Evolutionary conservation across 2,888 invertebrate species (phyloP).

Genomic region (Perithous albicinctus): DNA sequence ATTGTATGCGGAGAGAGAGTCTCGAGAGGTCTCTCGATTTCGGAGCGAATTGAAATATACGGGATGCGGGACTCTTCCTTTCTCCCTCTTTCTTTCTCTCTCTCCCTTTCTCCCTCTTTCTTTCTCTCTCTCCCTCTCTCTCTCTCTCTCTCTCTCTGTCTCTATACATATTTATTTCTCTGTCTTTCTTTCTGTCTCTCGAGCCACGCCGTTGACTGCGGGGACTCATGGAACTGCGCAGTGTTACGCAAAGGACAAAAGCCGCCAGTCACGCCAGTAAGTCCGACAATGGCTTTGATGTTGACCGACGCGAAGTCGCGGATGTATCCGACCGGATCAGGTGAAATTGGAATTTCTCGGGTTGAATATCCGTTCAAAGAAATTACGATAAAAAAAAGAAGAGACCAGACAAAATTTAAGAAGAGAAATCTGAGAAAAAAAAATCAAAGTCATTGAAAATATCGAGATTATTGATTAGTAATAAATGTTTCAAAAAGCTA

Average conservation of each 20-base stretch:
- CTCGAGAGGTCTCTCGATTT: slow-evolving; percentile 52
- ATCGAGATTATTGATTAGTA: too few species aligned
- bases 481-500: too few species aligned
- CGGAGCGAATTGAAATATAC: slow-evolving; percentile 20
- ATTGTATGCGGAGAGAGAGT: slow-evolving; percentile 35
- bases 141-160: too few species aligned
- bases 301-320: slow-evolving; percentile 23
- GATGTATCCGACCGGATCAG: slow-evolving; percentile 37
- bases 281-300: slow-evolving; percentile 25
- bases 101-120: not conserved
- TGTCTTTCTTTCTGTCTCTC: not conserved
- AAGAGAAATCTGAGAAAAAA: too few species aligned
- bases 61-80: slow-evolving; percentile 16
- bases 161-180: too few species aligned
- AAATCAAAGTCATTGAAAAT: too few species aligned
- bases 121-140: not conserved
- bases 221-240: slow-evolving; percentile 33
- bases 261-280: slow-evolving; percentile 43
- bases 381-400: not conserved
- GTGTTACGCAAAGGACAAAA: slow-evolving; percentile 53
- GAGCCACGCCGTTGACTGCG: not conserved
- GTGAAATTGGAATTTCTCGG: slow-evolving; percentile 40
- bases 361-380: not conserved
- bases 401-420: too few species aligned
- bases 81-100: not conserved